Base-by-base conservation (phyloP, 2,888 invertebrate genomes). In the Vannuccia rotundouncinata region DNA sequence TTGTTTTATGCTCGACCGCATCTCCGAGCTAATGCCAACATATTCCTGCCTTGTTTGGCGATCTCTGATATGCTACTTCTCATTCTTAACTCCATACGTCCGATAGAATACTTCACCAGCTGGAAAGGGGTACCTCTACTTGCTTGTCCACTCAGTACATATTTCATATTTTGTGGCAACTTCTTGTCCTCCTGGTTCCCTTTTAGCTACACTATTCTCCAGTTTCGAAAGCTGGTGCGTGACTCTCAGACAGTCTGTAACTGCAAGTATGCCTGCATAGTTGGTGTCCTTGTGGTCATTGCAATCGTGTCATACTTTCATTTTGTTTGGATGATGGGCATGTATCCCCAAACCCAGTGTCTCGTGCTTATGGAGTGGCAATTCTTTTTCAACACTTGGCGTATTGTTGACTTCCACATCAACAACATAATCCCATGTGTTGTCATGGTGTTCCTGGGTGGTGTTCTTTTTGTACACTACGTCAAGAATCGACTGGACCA, bases 281-380 rank as follows among this genome's bases (percentile, higher is more conserved):
- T 66, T 66, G 66, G 66, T 22, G 66, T 66, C 17, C 66, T 66
- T 66, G 25, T 66, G 2, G 66, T 66, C 10, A 66, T 66, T 27
- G 66, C 66, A n/a, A 66, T 66, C 25, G 66, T 66, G 66, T 66
- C 66, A 17, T 66, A 66, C 66, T 66, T 66, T 22, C 66, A 66
- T 27, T 66, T 66, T 66, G 66, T 66, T 27, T 66, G 66, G 66
- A 66, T 66, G 66, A 66, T 66, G 66, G 66, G 66, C 22, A 66
- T 66, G 66, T 66, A n/a, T 27, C 66, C 66, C 2, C 66, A 66
- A 22, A 66, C 10, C 10, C 66, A 22, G 22, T 66, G 66, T 22
- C 66, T 66, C 66, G 66, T 66, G 5, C 66, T 66, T 2, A 66
- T 66, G 10, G 66, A 66, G 66, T 66, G 66, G 66, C 66, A 66